Evolutionary conservation across 2,797 vertebrate genomes (phyloP), one percentile per base, ranked within the genome.

Genomic region (Champsocephalus esox): DNA sequence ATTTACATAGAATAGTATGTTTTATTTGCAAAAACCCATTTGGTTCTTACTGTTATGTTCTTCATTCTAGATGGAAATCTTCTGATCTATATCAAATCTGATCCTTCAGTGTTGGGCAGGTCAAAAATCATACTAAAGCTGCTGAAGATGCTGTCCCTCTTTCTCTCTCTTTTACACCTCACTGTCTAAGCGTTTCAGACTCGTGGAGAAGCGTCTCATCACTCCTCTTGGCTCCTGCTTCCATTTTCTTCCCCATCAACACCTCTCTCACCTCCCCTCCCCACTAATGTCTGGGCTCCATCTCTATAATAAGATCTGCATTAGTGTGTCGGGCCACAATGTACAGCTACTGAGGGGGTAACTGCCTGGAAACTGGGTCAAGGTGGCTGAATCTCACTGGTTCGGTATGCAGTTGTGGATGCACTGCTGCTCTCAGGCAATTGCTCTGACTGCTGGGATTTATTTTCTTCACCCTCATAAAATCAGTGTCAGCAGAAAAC

Each of bases 321-420:
- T 90, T 85, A 84, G 79, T 34, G 58, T 85, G 80, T 77, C 21
- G 12, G 54, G 73, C 66, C 66, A 24, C 54, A 8, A 8, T 3
- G 38, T 60, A 67, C 46, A 38, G 74, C 77, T 56, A 57, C 75
- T 61, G 65, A 74, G 74, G 70, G 76, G 66, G 83, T 70, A 75
- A 74, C 87, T 70, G 77, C 74, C 81, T 70, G 76, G 65, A 92
- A 95, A 93, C 77, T 94, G 84, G 93, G 94, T 93, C 94, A 95
- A 94, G 93, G 93, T 95, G 87, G 89, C 71, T 48, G 74, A 83
- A 64, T 85, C 43, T 12, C 73, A 87, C 75, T 67, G 74, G 78
- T 83, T 87, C 78, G 77, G 74, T 55, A 6, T 69, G 82, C 63
- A 76, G 56, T 83, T 82, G 70, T 85, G 82, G 60, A 77, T 78